phyloP scores from a whole-genome alignment of 1,140 invertebrate genomes.

The Belonocnema kinseyi region DNA sequence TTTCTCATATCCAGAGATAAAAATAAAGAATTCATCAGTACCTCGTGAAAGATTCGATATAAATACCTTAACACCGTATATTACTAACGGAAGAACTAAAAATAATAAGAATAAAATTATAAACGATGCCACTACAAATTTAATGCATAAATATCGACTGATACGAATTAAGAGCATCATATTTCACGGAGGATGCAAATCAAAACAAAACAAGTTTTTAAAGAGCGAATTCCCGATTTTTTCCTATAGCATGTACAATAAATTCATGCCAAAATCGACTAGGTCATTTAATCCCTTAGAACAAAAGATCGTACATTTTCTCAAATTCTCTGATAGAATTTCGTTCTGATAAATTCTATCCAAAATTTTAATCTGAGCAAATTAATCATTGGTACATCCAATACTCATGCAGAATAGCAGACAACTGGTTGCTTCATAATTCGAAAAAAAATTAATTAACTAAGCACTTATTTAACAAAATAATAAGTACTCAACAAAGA shows the following conservation, averaged over 20 bases:
- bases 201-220: too few relatives aligned
- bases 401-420: neutral
- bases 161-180: neutral
- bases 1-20: conserved; percentile 34
- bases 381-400: neutral
- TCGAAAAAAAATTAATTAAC: neutral
- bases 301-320: neutral
- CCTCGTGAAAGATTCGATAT: conserved; percentile 31
- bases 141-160: neutral
- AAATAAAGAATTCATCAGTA: conserved; percentile 22
- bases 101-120: conserved; percentile 38
- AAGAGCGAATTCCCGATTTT: too few relatives aligned
- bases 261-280: conserved; percentile 7
- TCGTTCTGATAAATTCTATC: neutral
- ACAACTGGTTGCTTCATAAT: neutral
- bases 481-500: neutral
- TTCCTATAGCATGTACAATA: neutral
- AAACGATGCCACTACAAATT: conserved; percentile 34
- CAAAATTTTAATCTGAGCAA: neutral
- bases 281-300: neutral
- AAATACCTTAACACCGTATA: conserved; percentile 44
- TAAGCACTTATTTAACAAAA: neutral
- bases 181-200: too few relatives aligned
- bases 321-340: conserved; percentile 7
- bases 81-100: conserved; percentile 40